These are phyloP conservation scores for Monoplex corrugatus DNA, from an alignment of 2,888 invertebrate genomes.

Conservation along the genomic window DNA sequence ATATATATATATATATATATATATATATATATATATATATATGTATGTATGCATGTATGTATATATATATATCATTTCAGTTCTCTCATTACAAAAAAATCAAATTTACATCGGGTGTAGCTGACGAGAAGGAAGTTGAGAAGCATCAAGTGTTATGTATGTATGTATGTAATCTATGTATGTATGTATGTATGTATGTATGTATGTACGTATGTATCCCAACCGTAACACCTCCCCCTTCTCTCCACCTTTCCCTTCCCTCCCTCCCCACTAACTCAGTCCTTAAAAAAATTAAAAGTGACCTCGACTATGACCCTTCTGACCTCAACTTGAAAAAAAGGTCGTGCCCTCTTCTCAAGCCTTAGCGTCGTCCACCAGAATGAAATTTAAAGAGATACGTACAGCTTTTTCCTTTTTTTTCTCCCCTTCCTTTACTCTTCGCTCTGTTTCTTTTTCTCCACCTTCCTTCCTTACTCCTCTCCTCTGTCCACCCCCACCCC, in stretches of 20 bases:
- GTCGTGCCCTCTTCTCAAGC: too few relatives aligned
- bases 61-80: too few relatives aligned
- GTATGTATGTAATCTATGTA: too few relatives aligned
- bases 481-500: neutral
- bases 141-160: too few relatives aligned
- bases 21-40: too few relatives aligned
- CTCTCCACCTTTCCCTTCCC: neutral
- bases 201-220: too few relatives aligned
- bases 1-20: too few relatives aligned
- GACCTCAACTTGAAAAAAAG: slow-evolving; percentile 17
- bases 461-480: neutral
- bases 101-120: too few relatives aligned
- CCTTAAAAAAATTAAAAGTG: slow-evolving; percentile 10
- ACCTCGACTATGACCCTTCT: neutral
- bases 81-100: too few relatives aligned
- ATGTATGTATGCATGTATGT: too few relatives aligned
- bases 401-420: neutral
- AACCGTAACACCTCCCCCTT: neutral
- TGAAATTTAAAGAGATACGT: neutral
- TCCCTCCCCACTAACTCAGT: neutral
- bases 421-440: neutral
- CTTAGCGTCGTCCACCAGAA: neutral
- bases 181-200: too few relatives aligned
- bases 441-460: neutral
- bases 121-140: too few relatives aligned